Evolutionary conservation across 35 echinoderm and acorn worm species (phyloP).

Genomic region (Amphiura filiformis): DNA sequence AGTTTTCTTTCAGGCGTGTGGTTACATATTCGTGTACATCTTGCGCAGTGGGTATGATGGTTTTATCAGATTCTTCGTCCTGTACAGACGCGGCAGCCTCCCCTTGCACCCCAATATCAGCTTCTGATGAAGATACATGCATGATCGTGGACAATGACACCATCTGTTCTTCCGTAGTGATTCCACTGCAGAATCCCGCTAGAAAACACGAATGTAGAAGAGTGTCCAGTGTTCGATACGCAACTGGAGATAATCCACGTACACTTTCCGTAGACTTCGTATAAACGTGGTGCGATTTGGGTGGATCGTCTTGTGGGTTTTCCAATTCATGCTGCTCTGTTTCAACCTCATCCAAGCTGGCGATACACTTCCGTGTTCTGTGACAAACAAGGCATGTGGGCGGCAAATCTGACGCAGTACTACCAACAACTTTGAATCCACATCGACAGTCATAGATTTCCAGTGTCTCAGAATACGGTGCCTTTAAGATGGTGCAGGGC

Average conservation of each 20-base stretch:
- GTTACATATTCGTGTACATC: background rate
- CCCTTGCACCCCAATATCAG: too few relatives aligned
- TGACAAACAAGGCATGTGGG: constrained; percentile 5
- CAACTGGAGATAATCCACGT: background rate
- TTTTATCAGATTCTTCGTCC: too few relatives aligned
- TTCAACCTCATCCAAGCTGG: background rate
- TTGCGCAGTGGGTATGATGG: too few relatives aligned
- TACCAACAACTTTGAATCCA: background rate
- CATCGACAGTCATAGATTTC: background rate
- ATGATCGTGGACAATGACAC: background rate
- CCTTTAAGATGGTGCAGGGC: background rate
- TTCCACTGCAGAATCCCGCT: background rate
- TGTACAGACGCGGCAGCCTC: too few relatives aligned
- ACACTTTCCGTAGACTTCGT: constrained; percentile 3
- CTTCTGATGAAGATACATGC: too few relatives aligned
- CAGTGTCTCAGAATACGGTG: background rate
- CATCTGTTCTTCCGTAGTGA: background rate
- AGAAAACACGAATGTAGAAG: background rate
- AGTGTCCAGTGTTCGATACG: background rate
- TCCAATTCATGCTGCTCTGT: background rate
- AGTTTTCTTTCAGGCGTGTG: background rate
- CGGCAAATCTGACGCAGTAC: background rate
- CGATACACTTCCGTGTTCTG: background rate
- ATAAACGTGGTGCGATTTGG: too few relatives aligned
- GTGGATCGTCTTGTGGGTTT: background rate